Evolutionary conservation across 37 sponge, comb jelly and placozoan genomes (phyloP).

Genomic region (Axinella damicornis): DNA sequence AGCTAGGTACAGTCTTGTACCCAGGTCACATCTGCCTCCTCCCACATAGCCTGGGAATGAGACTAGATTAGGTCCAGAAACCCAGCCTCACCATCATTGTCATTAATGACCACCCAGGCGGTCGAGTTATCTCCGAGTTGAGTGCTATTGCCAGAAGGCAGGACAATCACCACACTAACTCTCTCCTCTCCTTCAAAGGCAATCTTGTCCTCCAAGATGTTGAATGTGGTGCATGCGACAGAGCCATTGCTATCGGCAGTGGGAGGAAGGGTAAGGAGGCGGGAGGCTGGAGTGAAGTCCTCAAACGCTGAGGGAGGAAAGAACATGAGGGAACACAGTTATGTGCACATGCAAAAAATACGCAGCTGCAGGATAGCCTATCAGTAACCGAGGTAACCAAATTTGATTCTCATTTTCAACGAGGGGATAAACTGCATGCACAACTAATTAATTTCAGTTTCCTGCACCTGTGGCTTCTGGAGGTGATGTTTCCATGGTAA

Average conservation of each 20-base stretch:
- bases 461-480: not conserved
- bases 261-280: not conserved
- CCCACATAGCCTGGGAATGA: too few relatives aligned
- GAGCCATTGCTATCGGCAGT: not conserved
- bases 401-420: too few relatives aligned
- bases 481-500: conserved; percentile 1
- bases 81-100: conserved; percentile 28
- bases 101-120: conserved; percentile 1
- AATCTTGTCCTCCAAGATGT: conserved; percentile 29
- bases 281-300: conserved; percentile 3
- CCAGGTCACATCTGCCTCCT: too few relatives aligned
- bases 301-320: not conserved
- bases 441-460: too few relatives aligned
- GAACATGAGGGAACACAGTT: not conserved
- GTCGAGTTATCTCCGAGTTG: not conserved
- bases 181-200: conserved; percentile 41
- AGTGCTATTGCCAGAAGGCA: too few relatives aligned
- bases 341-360: too few relatives aligned
- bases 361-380: too few relatives aligned
- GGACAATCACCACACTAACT: too few relatives aligned
- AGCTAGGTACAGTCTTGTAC: too few relatives aligned
- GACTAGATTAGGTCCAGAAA: not conserved
- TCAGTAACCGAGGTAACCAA: too few relatives aligned
- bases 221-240: not conserved
- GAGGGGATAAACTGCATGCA: too few relatives aligned